phyloP scores from a whole-genome alignment of 2,113 vertebrate species.

The Scolopax mira region DNA sequence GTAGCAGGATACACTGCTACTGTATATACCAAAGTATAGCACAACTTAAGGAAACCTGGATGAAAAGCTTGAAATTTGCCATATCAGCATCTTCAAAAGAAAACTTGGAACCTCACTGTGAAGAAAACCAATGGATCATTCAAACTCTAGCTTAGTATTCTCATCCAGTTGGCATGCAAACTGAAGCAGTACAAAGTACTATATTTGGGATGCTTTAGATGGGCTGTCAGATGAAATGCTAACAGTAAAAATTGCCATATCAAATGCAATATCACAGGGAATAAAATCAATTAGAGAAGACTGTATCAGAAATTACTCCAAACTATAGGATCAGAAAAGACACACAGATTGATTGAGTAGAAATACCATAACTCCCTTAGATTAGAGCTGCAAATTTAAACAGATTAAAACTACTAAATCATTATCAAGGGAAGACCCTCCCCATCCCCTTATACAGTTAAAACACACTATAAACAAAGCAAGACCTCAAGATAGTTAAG shows the following conservation, averaged over 20 bases:
- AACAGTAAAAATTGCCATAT: not conserved
- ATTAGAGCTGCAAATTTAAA: not conserved
- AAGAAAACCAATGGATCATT: not conserved
- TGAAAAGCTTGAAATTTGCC: not conserved
- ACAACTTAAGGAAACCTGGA: not conserved
- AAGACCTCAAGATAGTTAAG: not conserved
- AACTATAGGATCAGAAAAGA: not conserved
- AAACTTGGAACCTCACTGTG: not conserved
- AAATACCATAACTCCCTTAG: not conserved
- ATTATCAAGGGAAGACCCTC: not conserved
- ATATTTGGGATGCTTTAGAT: not conserved
- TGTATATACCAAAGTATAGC: not conserved
- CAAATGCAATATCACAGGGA: not conserved
- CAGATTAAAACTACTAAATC: not conserved
- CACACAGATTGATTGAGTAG: not conserved
- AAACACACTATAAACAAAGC: not conserved
- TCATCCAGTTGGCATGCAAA: not conserved
- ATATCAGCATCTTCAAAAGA: not conserved
- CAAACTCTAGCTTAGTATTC: not conserved
- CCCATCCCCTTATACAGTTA: not conserved
- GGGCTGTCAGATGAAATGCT: not conserved
- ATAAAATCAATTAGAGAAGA: constrained; percentile 11
- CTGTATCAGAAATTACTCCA: not conserved
- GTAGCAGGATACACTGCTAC: not conserved
- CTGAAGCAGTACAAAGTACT: not conserved